Evolutionary conservation across 2,797 vertebrate species (phyloP), one percentile per base, ranked within the genome.

Genomic region (Bradypus variegatus): DNA sequence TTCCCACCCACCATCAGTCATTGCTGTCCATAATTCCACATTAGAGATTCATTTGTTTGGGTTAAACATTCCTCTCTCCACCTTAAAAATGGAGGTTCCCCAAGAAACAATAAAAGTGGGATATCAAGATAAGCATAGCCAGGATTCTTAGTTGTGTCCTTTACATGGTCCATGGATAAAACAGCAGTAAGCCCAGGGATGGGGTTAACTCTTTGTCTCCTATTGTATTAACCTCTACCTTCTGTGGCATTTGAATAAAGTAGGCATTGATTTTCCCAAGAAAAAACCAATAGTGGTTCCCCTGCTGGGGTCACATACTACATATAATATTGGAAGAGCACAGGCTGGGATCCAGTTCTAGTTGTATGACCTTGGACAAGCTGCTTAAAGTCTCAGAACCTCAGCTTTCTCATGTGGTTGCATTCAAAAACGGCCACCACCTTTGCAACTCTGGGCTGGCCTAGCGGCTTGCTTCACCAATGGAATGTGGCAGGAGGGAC

Each of bases 221-320:
- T 11, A 50, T 50, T 50, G 50, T 50, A 50, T 55, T 16, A 55
- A 58, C 55, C 55, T 58, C 55, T 21, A 18, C 2, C 55, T 18
- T 58, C 55, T 21, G 18, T 21, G 19, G 55, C 55, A 58, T 58
- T 19, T 58, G 5, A 58, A 58, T 58, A 21, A 21, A 58, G 19
- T 6, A 7, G 19, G 19, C 55, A 58, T 58, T 21, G 55, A 58
- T 19, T 58, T 58, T 21, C 55, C 55, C 55, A 55, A 21, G 55
- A 58, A 6, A 58, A 58, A 58, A 21, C 21, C 18, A 58, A 58
- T 19, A 8, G 33, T 82, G 8, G n/a, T 19, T 19, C 38, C 23
- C 31, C 85, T 33, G 38, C 60, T 1, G 0, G 18, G 29, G 0
- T 6, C 14, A 18, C 21, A 18, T 1, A 36, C 8, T 18, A 73